phyloP scores from a whole-genome alignment of 2,113 vertebrate genomes.

The Delphinus delphis region DNA sequence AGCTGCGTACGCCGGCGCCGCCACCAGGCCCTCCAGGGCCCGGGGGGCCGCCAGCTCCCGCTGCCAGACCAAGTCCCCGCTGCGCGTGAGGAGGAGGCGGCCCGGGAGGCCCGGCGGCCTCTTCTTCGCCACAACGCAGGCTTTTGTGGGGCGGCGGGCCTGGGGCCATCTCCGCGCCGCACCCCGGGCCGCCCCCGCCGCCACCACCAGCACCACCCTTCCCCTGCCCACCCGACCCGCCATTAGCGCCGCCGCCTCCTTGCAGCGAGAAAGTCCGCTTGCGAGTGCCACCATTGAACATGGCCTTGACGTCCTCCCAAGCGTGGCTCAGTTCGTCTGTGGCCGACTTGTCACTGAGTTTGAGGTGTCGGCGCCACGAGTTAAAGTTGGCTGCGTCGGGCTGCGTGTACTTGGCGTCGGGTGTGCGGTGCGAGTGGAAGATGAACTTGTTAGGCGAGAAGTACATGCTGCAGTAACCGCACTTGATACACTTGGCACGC shows the following conservation, averaged over 20 bases:
- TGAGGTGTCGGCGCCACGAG: slow-evolving; percentile 94
- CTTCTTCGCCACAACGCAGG: slow-evolving; percentile 81
- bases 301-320: slow-evolving; percentile 98
- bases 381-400: slow-evolving; percentile 95
- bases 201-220: slow-evolving; percentile 67
- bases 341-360: slow-evolving; percentile 89
- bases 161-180: slow-evolving; percentile 75
- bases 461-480: slow-evolving; percentile 93
- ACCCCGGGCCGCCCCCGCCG: slow-evolving; percentile 43
- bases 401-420: slow-evolving; percentile 93
- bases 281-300: slow-evolving; percentile 96
- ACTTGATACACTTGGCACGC: slow-evolving; percentile 95
- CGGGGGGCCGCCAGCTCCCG: slow-evolving; percentile 68
- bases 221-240: slow-evolving; percentile 63
- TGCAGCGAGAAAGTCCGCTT: slow-evolving; percentile 93
- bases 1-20: slow-evolving; percentile 87
- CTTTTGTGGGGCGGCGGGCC: slow-evolving; percentile 80
- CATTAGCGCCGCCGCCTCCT: slow-evolving; percentile 71
- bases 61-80: slow-evolving; percentile 83
- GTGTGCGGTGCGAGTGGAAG: slow-evolving; percentile 93
- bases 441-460: slow-evolving; percentile 96
- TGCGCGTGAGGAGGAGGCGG: slow-evolving; percentile 86
- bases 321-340: slow-evolving; percentile 92
- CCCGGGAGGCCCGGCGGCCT: slow-evolving; percentile 73
- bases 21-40: slow-evolving; percentile 77